Conservation (phyloP, 1,140 invertebrate species). For the Pachypsylla venusta region DNA sequence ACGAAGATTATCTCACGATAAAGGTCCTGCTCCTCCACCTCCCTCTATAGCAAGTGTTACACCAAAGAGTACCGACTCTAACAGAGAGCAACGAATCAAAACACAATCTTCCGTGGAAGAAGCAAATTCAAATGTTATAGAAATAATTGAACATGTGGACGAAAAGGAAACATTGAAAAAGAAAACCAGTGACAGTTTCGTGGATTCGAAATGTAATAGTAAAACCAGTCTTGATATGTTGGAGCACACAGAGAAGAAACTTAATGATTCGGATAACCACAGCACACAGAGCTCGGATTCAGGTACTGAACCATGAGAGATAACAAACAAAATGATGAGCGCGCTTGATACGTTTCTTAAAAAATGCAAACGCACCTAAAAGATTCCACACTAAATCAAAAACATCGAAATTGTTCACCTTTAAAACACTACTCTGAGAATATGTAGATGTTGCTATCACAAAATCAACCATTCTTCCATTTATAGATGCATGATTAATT, state of each 20-base stretch:
- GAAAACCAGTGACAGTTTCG: not conserved
- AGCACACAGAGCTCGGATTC: slow-evolving; percentile 6
- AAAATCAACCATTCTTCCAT: too few species aligned
- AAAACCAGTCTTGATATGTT: not conserved
- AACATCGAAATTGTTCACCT: too few species aligned
- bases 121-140: not conserved
- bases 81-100: not conserved
- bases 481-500: too few species aligned
- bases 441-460: too few species aligned
- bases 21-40: slow-evolving; percentile 51
- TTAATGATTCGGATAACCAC: slow-evolving; percentile 4
- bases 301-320: too few species aligned
- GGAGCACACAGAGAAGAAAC: not conserved
- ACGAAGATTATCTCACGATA: slow-evolving; percentile 34
- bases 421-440: too few species aligned
- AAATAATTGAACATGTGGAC: too few species aligned
- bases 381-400: too few species aligned
- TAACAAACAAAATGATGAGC: too few species aligned
- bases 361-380: too few species aligned
- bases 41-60: slow-evolving; percentile 29
- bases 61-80: not conserved
- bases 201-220: not conserved
- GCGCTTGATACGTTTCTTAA: too few species aligned
- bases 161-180: not conserved
- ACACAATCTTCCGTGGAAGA: not conserved